Percentiles rank a stretch among this genome's conserved stretches.
These are phyloP conservation scores for Furcula furcula DNA, from an alignment of 2,888 invertebrate genomes.

Conservation along the genomic window DNA sequence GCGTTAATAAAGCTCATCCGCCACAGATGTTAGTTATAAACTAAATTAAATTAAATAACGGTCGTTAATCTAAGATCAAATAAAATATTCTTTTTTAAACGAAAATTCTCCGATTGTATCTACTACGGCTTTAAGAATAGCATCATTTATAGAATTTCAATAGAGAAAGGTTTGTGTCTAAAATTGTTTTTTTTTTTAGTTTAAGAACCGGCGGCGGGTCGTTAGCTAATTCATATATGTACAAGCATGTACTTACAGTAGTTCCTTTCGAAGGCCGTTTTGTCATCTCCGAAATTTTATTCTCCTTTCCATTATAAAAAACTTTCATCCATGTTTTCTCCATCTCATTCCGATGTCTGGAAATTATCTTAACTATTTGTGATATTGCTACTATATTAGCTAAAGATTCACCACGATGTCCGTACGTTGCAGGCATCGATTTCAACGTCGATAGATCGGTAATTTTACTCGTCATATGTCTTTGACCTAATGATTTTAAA, in stretches of 20 bases:
- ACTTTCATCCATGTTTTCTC: conserved; percentile 81
- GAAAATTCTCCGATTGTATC: too few relatives aligned
- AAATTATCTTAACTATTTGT: conserved; percentile 80
- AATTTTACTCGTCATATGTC: conserved; percentile 85
- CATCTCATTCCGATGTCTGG: conserved; percentile 60
- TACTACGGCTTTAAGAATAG: too few relatives aligned
- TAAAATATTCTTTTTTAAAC: too few relatives aligned
- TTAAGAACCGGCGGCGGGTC: too few relatives aligned
- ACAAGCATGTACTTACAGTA: conserved; percentile 82
- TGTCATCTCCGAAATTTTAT: conserved; percentile 43
- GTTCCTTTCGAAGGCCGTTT: conserved; percentile 85
- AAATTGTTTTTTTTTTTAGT: too few relatives aligned
- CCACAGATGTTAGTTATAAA: too few relatives aligned
- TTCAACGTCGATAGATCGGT: conserved; percentile 74
- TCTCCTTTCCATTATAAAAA: conserved; percentile 72
- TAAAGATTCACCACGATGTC: conserved; percentile 86
- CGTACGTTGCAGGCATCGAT: conserved; percentile 79
- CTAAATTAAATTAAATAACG: too few relatives aligned
- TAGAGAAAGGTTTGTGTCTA: too few relatives aligned
- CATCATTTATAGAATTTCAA: too few relatives aligned
- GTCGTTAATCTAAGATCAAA: too few relatives aligned
- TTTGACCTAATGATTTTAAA: conserved; percentile 81
- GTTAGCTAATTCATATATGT: too few relatives aligned
- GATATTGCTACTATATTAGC: conserved; percentile 83
- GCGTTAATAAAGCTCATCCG: too few relatives aligned